phyloP scores from a whole-genome alignment of 2,113 vertebrate genomes.

The Psettodes erumei region DNA sequence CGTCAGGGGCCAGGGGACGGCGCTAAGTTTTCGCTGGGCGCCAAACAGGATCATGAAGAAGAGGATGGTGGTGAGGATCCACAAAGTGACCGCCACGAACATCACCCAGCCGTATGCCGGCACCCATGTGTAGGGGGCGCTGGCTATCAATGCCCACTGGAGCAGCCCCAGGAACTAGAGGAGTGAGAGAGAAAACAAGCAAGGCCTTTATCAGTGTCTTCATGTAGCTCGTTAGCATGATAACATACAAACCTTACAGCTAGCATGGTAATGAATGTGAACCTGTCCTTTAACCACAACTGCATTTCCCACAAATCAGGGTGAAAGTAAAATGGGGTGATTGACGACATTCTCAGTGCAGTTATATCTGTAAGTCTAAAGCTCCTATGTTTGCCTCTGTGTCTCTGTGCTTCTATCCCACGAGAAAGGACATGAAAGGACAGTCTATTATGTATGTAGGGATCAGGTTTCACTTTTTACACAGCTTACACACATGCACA shows the following conservation, averaged over 20 bases:
- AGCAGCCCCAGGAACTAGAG: conserved; percentile 87
- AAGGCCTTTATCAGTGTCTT: no score
- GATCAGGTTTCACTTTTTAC: conserved; percentile 61
- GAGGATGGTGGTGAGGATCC: conserved; percentile 89
- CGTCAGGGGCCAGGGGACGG: conserved; percentile 88
- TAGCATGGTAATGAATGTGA: not conserved
- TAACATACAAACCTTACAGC: no score
- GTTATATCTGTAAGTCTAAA: not conserved
- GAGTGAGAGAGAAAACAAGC: not conserved
- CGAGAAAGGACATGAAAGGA: conserved; percentile 4
- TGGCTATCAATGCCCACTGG: conserved; percentile 90
- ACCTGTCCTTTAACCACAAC: not conserved
- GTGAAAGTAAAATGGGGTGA: not conserved
- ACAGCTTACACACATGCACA: conserved; percentile 36
- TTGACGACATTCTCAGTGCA: not conserved
- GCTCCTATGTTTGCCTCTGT: not conserved
- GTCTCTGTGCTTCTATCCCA: conserved; percentile 18
- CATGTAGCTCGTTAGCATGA: no score
- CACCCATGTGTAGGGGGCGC: conserved; percentile 41
- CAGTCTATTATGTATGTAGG: conserved; percentile 49
- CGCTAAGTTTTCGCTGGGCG: conserved; percentile 72
- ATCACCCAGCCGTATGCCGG: conserved; percentile 90
- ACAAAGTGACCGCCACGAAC: conserved; percentile 92
- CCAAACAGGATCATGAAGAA: conserved; percentile 85
- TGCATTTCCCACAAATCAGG: not conserved